These are phyloP conservation scores for Dichetophora obliterata DNA, from an alignment of 2,888 invertebrate species.

Conservation along the genomic window DNA sequence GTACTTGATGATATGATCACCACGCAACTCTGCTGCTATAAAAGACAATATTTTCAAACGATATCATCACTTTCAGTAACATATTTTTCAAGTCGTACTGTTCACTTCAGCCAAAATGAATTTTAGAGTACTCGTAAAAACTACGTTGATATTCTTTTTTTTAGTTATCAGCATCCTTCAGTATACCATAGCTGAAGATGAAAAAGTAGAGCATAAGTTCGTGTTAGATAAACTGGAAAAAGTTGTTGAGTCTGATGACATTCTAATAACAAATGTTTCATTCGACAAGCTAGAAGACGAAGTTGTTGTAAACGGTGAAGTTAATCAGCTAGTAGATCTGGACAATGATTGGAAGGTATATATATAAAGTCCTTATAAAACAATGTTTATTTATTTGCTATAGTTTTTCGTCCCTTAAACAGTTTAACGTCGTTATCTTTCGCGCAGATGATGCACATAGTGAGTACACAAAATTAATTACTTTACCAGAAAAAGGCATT, in stretches of 20 bases:
- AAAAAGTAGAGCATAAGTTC: constrained; percentile 45
- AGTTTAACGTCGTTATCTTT: neutral
- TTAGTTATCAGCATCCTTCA: constrained; percentile 20
- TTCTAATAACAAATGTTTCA: constrained; percentile 48
- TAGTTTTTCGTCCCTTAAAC: neutral
- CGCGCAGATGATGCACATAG: constrained; percentile 43
- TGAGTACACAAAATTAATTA: constrained; percentile 45
- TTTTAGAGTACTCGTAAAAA: too few species aligned
- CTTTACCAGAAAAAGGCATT: constrained; percentile 46
- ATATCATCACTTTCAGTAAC: too few species aligned
- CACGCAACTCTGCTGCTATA: neutral
- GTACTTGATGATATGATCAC: neutral
- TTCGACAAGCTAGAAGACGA: constrained; percentile 50
- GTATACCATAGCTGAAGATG: constrained; percentile 30
- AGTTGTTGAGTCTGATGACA: constrained; percentile 44
- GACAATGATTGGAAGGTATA: constrained; percentile 61
- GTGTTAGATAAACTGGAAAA: constrained; percentile 49
- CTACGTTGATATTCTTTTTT: constrained; percentile 6
- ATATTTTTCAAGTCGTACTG: too few species aligned
- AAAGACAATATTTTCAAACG: too few species aligned
- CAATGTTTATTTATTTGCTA: neutral
- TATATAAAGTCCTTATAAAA: neutral
- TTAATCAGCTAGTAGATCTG: constrained; percentile 52
- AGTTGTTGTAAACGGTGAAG: constrained; percentile 53
- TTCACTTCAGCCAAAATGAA: neutral